Evolutionary conservation across 1,140 invertebrate species (phyloP).

Genomic region (Leptinotarsa defecta): DNA sequence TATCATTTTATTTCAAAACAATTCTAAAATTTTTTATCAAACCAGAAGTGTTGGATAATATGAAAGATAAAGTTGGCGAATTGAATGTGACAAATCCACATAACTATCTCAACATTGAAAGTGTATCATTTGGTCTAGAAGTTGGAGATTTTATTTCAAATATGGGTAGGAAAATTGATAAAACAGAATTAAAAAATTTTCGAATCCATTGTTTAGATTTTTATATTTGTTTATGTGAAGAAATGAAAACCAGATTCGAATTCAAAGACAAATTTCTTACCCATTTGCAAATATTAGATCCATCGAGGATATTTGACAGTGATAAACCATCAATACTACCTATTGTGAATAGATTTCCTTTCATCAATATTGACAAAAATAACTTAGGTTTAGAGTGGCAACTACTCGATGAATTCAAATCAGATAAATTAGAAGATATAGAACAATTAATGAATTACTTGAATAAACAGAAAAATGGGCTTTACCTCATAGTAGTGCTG

Average conservation of each 20-base stretch:
- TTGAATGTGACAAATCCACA: neutral
- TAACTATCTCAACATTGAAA: neutral
- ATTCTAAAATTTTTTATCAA: neutral
- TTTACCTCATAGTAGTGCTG: slow-evolving; percentile 1
- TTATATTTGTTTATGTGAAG: neutral
- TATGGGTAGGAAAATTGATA: neutral
- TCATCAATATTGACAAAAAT: neutral
- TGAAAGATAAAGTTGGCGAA: neutral
- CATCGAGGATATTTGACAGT: slow-evolving; percentile 6
- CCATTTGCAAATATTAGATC: neutral
- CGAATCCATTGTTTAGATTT: neutral
- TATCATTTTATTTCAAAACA: neutral
- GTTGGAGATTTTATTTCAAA: neutral
- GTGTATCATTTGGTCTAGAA: neutral
- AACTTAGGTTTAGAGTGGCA: neutral
- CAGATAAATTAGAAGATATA: neutral
- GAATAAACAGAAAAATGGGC: slow-evolving; percentile 1
- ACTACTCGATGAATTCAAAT: neutral
- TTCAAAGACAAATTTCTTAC: neutral
- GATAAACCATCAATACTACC: slow-evolving; percentile 1
- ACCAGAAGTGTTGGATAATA: neutral
- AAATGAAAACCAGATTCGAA: neutral
- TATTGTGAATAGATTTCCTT: neutral
- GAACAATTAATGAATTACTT: slow-evolving; percentile 1
- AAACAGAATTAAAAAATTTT: neutral